A percentile compares a stretch with the other conserved stretches of the same genome.
These are phyloP conservation scores for Apamea sordens DNA, from an alignment of 2,888 invertebrate species.

Conservation along the genomic window DNA sequence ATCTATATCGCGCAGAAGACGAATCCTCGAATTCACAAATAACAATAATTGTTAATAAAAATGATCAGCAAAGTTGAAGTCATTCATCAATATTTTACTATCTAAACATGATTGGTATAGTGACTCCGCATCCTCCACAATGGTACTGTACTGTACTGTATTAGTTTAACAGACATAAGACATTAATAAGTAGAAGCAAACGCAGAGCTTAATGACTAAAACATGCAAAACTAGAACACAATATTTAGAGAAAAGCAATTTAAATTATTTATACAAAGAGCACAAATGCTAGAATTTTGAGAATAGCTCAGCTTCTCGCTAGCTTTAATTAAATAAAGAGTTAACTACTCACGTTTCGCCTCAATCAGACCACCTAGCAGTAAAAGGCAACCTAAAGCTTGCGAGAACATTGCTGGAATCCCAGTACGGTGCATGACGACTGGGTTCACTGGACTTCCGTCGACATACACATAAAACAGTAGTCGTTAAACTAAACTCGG, in stretches of 20 bases:
- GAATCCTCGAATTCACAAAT: not conserved
- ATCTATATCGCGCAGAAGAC: not conserved
- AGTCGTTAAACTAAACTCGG: constrained; percentile 75
- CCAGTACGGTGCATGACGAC: constrained; percentile 71
- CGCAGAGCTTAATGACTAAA: constrained; percentile 50
- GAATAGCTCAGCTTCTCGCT: constrained; percentile 51
- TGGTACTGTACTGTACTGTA: not conserved
- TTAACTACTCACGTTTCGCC: constrained; percentile 72
- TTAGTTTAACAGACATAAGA: constrained; percentile 33
- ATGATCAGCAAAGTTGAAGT: not conserved
- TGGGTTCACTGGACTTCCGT: constrained; percentile 77
- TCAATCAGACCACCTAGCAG: constrained; percentile 56
- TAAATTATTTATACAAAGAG: not conserved
- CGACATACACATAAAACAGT: constrained; percentile 70
- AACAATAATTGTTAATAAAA: not conserved
- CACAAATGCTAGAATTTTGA: constrained; percentile 7
- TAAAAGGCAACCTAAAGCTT: constrained; percentile 69
- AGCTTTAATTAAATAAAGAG: constrained; percentile 39
- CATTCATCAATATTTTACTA: not conserved
- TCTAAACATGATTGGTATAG: not conserved
- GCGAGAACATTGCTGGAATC: constrained; percentile 71
- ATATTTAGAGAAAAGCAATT: not conserved
- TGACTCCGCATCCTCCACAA: not conserved
- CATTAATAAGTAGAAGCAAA: constrained; percentile 3
- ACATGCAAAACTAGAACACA: constrained; percentile 23